These are phyloP conservation scores for Aegotheles bennettii DNA, from an alignment of 2,113 vertebrate genomes.

Conservation along the genomic window DNA sequence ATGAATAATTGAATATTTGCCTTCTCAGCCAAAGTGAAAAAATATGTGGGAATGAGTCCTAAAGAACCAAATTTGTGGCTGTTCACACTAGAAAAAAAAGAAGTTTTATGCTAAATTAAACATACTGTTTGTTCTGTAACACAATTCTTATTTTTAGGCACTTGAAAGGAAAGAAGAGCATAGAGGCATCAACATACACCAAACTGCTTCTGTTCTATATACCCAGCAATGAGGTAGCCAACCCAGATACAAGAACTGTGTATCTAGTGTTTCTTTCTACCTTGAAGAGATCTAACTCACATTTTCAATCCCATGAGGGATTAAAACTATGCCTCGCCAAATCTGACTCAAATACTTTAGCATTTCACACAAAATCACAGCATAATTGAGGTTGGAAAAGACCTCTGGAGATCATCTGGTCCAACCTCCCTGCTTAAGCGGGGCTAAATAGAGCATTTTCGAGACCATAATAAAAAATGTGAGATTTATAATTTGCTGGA, in stretches of 20 bases:
- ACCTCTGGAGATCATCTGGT: not conserved
- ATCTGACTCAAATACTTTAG: not conserved
- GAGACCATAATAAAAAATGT: not conserved
- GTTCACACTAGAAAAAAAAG: not conserved
- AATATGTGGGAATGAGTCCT: conserved; percentile 37
- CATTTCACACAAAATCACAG: not conserved
- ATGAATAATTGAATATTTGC: conserved; percentile 57
- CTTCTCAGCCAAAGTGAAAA: conserved; percentile 28
- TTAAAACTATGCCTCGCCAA: not conserved
- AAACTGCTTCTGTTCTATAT: not conserved
- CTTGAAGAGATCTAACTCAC: not conserved
- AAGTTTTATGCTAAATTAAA: conserved; percentile 12
- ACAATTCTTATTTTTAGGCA: not conserved
- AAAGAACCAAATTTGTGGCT: not conserved
- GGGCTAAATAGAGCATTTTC: not conserved
- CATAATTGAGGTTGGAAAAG: not conserved
- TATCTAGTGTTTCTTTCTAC: not conserved
- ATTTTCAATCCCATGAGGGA: not conserved
- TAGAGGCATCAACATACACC: not conserved
- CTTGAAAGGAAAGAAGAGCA: not conserved
- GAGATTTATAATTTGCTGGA: not conserved
- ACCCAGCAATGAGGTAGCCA: not conserved
- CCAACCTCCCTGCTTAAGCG: not conserved
- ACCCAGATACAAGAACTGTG: not conserved
- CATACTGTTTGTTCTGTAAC: conserved; percentile 6